Evolutionary conservation across 2,113 vertebrate genomes (phyloP).

Genomic region (Camelus bactrianus): DNA sequence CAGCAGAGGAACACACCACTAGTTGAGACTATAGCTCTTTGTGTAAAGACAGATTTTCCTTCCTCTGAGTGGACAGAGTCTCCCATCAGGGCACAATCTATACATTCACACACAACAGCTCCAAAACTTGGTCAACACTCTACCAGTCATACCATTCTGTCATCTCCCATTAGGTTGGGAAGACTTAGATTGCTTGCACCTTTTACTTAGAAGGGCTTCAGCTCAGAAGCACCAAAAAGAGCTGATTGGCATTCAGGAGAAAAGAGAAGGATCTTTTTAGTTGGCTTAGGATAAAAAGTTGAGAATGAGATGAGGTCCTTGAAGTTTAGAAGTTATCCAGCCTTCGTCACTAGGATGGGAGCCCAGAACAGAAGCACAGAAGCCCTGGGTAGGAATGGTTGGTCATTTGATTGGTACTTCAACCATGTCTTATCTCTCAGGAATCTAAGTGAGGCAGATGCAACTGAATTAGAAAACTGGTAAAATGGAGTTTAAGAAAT

Average conservation of each 20-base stretch:
- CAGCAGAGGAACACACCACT: background rate
- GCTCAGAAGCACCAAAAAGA: background rate
- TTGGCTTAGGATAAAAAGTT: background rate
- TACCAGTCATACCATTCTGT: background rate
- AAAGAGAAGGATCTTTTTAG: background rate
- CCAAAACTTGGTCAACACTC: background rate
- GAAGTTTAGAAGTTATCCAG: background rate
- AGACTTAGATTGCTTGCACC: background rate
- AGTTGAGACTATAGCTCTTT: background rate
- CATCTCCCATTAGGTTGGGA: background rate
- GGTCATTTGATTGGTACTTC: background rate
- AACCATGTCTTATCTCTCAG: background rate
- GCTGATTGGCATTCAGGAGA: background rate
- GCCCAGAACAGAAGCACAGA: background rate
- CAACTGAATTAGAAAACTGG: background rate
- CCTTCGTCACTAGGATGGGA: background rate
- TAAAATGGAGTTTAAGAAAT: background rate
- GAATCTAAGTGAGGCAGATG: background rate
- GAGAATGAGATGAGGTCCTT: too few relatives aligned
- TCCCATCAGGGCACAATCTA: too few relatives aligned
- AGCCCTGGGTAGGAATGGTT: background rate
- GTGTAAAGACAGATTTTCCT: background rate
- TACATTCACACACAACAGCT: too few relatives aligned
- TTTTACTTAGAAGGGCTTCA: background rate
- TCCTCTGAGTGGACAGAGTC: background rate